A percentile compares a stretch with the other conserved stretches of the same genome.
Conservation (phyloP, 2,888 invertebrate species). For the Nymphalis polychloros region DNA sequence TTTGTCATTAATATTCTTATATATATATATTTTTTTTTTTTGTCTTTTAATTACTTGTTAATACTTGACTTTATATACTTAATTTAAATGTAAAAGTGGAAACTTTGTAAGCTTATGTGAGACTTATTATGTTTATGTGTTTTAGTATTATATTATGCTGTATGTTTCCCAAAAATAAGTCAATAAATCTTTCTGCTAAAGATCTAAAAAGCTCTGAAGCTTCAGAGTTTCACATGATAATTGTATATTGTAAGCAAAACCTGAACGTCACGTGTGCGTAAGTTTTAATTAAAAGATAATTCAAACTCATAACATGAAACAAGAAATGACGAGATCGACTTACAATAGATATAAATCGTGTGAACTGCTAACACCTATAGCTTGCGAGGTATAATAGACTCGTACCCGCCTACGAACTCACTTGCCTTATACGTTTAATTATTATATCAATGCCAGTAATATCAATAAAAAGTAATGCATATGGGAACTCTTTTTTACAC, state of each 20-base stretch:
- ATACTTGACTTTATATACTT: too few relatives aligned
- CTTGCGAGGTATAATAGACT: constrained; percentile 30
- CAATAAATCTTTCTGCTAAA: too few relatives aligned
- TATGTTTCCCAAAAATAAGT: too few relatives aligned
- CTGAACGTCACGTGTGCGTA: constrained; percentile 34
- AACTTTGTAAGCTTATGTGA: too few relatives aligned
- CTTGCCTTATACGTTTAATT: constrained; percentile 28
- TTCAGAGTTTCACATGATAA: not conserved
- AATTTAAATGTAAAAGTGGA: too few relatives aligned
- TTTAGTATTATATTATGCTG: too few relatives aligned
- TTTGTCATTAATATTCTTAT: too few relatives aligned
- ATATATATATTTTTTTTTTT: too few relatives aligned
- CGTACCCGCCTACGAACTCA: constrained; percentile 26
- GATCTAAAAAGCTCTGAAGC: too few relatives aligned
- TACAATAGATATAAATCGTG: constrained; percentile 40
- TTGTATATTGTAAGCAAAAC: not conserved
- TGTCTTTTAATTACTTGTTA: too few relatives aligned
- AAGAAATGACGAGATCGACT: constrained; percentile 38
- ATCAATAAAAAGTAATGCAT: constrained; percentile 12
- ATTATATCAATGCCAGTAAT: constrained; percentile 26
- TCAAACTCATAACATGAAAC: constrained; percentile 27
- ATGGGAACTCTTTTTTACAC: constrained; percentile 7
- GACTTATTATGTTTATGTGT: too few relatives aligned
- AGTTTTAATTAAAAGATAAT: constrained; percentile 31
- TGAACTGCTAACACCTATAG: constrained; percentile 37